Evolutionary conservation across 2,888 invertebrate genomes (phyloP).

Genomic region (Aleiodes alternator): DNA sequence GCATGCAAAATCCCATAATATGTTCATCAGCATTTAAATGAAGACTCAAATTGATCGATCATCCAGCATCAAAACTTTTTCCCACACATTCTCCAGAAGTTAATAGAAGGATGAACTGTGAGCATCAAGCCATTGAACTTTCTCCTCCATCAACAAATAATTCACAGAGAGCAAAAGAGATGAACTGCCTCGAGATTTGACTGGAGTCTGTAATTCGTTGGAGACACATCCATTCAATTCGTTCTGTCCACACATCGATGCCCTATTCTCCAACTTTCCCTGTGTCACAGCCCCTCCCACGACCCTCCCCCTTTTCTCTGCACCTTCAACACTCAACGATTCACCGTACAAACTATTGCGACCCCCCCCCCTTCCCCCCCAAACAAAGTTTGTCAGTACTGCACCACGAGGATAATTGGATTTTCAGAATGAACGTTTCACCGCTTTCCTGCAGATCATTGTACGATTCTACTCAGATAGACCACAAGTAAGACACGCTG

Average conservation of each 20-base stretch:
- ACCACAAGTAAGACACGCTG: conserved; percentile 29
- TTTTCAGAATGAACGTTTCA: conserved; percentile 32
- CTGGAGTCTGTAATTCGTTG: conserved; percentile 5
- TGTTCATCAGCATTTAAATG: too few relatives aligned
- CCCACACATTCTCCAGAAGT: too few relatives aligned
- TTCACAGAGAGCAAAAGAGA: background rate
- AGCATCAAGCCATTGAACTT: background rate
- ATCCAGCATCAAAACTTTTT: too few relatives aligned
- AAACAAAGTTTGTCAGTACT: conserved; percentile 6
- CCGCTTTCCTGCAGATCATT: conserved; percentile 33
- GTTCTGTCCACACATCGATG: conserved; percentile 39
- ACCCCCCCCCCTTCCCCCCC: background rate
- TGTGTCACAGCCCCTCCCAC: conserved; percentile 1
- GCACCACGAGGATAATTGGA: conserved; percentile 33
- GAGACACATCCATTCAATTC: conserved; percentile 33
- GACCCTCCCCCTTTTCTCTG: background rate
- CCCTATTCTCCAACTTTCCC: conserved; percentile 30
- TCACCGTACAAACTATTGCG: conserved; percentile 31
- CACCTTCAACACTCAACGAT: conserved; percentile 1
- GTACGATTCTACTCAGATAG: conserved; percentile 16
- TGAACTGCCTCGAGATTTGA: conserved; percentile 25
- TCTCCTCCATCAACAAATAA: conserved; percentile 33
- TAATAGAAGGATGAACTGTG: too few relatives aligned
- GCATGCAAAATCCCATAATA: too few relatives aligned
- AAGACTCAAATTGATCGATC: too few relatives aligned